phyloP scores from a whole-genome alignment of 1,140 invertebrate species.

The Calliopsis andreniformis region DNA sequence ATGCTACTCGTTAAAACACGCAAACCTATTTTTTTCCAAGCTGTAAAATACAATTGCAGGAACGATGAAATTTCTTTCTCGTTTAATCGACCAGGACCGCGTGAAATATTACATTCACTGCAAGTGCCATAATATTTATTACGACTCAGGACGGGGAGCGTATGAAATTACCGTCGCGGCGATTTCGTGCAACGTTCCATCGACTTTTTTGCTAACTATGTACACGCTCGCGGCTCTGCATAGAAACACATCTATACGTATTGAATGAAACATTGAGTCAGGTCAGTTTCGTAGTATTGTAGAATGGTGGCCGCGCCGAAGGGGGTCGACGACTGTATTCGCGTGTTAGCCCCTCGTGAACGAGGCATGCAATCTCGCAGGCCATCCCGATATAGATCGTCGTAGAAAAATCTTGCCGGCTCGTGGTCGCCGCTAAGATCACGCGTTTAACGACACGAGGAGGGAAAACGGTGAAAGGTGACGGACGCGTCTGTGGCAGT shows the following conservation, averaged over 20 bases:
- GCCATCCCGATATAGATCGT: conserved; percentile 75
- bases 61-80: neutral
- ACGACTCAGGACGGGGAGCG: neutral
- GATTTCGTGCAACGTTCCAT: conserved; percentile 31
- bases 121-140: conserved; percentile 8
- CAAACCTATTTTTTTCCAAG: neutral
- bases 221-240: conserved; percentile 28
- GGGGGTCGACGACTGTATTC: conserved; percentile 76
- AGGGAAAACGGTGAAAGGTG: neutral
- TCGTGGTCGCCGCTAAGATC: neutral
- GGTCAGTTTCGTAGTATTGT: conserved; percentile 74
- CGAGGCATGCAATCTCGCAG: conserved; percentile 66
- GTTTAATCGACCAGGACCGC: neutral
- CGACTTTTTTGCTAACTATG: conserved; percentile 38
- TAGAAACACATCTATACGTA: conserved; percentile 35
- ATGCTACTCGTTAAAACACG: neutral
- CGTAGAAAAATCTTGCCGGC: conserved; percentile 24
- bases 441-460: neutral
- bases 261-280: conserved; percentile 73
- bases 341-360: conserved; percentile 76
- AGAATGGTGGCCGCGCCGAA: conserved; percentile 55
- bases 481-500: neutral
- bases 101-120: neutral
- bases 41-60: neutral
- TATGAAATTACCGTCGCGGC: conserved; percentile 12